Percentiles rank a stretch among this genome's conserved stretches.
phyloP scores from a whole-genome alignment of 2,888 invertebrate genomes.

The Morpho deidamia region DNA sequence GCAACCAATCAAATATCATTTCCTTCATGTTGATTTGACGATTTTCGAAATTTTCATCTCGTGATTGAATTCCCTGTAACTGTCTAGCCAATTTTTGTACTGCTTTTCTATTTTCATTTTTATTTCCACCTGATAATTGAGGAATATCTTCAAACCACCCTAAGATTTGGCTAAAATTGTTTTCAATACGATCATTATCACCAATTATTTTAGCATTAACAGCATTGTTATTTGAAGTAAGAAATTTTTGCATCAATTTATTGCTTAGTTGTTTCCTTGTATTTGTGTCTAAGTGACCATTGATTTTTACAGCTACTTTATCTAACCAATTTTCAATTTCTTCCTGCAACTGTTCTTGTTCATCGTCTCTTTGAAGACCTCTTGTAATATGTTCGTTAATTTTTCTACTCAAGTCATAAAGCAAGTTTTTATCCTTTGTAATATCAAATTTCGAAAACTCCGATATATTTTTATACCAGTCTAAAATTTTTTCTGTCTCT shows the following conservation, averaged over 20 bases:
- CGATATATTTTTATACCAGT: conserved; percentile 1
- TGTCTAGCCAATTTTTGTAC: conserved; percentile 4
- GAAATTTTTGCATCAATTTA: conserved; percentile 3
- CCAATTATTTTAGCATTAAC: neutral
- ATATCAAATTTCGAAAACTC: conserved; percentile 1
- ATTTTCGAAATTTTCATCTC: neutral
- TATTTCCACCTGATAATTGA: conserved; percentile 5
- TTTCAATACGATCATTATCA: neutral
- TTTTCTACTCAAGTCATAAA: neutral
- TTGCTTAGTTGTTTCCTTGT: conserved; percentile 7
- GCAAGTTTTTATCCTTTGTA: neutral
- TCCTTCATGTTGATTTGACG: conserved; percentile 9
- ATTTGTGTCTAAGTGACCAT: neutral
- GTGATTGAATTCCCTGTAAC: conserved; percentile 8
- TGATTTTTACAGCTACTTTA: neutral
- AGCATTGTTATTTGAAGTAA: neutral
- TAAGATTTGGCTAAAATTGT: no score
- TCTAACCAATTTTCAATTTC: conserved; percentile 10
- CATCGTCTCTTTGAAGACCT: neutral
- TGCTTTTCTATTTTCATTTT: neutral
- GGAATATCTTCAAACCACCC: conserved; percentile 15
- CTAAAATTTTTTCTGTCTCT: conserved; percentile 1
- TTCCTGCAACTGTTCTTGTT: neutral
- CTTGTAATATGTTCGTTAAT: neutral
- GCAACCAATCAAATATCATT: conserved; percentile 10